A percentile compares a stretch with the other conserved stretches of the same genome.
These are phyloP conservation scores for Squalus acanthias DNA, from an alignment of 2,797 vertebrate genomes.

Conservation along the genomic window DNA sequence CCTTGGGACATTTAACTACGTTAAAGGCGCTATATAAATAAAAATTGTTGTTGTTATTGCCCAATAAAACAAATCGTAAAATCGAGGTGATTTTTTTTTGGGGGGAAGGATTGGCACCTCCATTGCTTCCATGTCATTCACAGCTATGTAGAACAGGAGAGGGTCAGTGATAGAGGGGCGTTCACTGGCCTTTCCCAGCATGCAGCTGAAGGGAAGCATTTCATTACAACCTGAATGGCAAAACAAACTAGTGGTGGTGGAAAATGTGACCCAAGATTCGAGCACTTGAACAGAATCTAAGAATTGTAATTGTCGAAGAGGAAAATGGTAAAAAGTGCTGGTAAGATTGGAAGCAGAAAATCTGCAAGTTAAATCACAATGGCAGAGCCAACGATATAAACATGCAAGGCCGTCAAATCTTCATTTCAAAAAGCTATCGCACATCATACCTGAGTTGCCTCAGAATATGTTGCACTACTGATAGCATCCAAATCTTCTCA, in stretches of 20 bases:
- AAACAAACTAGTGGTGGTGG: too few species aligned
- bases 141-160: neutral
- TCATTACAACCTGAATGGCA: neutral
- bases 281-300: neutral
- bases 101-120: neutral
- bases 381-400: neutral
- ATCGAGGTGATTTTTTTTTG: neutral
- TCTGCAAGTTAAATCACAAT: too few species aligned
- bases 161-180: neutral
- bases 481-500: neutral
- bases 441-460: neutral
- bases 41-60: too few species aligned
- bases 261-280: too few species aligned
- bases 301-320: neutral
- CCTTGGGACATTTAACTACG: too few species aligned
- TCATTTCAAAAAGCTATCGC: neutral
- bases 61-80: neutral
- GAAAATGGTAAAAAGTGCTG: neutral
- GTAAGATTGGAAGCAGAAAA: neutral
- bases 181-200: neutral
- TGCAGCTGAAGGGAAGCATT: neutral
- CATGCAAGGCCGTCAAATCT: neutral
- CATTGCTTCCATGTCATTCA: neutral
- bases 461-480: neutral
- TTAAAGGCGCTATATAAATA: too few species aligned